Conservation (phyloP, 2,113 vertebrate species). For the Uropsilus gracilis region DNA sequence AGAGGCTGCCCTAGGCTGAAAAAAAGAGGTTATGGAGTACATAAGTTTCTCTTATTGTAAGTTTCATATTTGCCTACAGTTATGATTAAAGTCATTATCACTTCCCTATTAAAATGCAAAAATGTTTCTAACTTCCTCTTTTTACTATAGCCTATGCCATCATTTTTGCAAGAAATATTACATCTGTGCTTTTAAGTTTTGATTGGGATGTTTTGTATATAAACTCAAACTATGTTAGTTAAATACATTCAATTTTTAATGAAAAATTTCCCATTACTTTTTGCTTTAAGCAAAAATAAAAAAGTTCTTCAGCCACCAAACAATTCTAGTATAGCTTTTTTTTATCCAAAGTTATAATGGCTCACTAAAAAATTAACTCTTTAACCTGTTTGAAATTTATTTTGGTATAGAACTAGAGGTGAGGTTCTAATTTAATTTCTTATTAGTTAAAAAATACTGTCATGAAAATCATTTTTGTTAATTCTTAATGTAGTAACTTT, state of each 20-base stretch:
- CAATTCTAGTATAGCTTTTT: neutral
- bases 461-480: conserved; percentile 2
- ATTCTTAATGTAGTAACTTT: neutral
- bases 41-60: neutral
- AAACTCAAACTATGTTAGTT: conserved; percentile 19
- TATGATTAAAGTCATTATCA: neutral
- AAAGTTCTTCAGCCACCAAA: neutral
- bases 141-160: neutral
- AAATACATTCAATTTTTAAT: conserved; percentile 23
- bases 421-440: neutral
- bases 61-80: neutral
- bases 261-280: neutral
- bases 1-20: neutral
- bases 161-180: conserved; percentile 40
- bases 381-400: conserved; percentile 44
- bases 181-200: conserved; percentile 33
- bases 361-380: conserved; percentile 41
- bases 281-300: conserved; percentile 16
- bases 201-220: conserved; percentile 4
- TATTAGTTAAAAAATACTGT: conserved; percentile 26
- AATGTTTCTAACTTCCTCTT: neutral
- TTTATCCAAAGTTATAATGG: neutral
- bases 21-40: neutral
- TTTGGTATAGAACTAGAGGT: neutral
- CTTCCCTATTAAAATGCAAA: conserved; percentile 48